Conservation (phyloP, 2,888 invertebrate species). For the Pyrochroa serraticornis region DNA sequence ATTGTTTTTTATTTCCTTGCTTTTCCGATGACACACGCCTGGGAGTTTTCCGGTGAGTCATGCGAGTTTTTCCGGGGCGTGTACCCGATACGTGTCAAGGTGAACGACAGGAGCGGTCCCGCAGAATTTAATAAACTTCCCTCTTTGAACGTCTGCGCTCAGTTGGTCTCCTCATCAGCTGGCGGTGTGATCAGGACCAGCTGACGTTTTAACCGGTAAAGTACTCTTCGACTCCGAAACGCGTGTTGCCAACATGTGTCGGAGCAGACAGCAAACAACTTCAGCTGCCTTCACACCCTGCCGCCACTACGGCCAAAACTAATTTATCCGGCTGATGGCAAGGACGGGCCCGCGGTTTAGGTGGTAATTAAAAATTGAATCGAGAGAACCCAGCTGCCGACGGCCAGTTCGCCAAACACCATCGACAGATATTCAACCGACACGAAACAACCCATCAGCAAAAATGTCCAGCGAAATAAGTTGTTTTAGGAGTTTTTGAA, state of each 20-base stretch:
- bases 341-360: too few relatives aligned
- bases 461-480: too few relatives aligned
- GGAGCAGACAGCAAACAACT: slow-evolving; percentile 1
- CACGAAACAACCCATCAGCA: too few relatives aligned
- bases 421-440: too few relatives aligned
- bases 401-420: too few relatives aligned
- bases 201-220: slow-evolving; percentile 23
- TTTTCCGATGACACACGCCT: slow-evolving; percentile 11
- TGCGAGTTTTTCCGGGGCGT: neutral
- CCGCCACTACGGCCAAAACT: slow-evolving; percentile 1
- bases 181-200: slow-evolving; percentile 25
- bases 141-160: slow-evolving; percentile 6
- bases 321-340: neutral
- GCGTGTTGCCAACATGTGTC: slow-evolving; percentile 22
- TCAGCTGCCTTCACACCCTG: slow-evolving; percentile 12
- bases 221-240: slow-evolving; percentile 11
- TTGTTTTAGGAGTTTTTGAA: too few relatives aligned
- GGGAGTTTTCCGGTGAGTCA: slow-evolving; percentile 11
- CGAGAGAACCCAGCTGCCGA: too few relatives aligned
- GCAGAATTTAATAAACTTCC: slow-evolving; percentile 17
- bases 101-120: slow-evolving; percentile 8
- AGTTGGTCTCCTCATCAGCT: slow-evolving; percentile 24
- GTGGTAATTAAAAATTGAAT: too few relatives aligned
- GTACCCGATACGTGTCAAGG: slow-evolving; percentile 19
- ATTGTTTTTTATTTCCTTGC: neutral